phyloP scores from a whole-genome alignment of 1,140 invertebrate species.

The Drosophila yakuba region DNA sequence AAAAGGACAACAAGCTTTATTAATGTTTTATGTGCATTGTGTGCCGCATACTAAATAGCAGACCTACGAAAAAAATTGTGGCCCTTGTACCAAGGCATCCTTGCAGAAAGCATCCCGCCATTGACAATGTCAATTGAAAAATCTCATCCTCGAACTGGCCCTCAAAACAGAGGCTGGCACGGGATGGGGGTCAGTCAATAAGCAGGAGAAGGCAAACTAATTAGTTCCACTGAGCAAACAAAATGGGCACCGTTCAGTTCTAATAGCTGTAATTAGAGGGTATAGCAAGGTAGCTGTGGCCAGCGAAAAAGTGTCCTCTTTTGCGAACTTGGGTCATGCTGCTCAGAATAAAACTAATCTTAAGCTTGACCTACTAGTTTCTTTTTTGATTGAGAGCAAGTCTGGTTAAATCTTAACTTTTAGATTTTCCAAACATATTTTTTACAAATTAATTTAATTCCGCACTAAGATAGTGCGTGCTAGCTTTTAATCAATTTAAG shows the following conservation, averaged over 20 bases:
- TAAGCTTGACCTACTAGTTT: no score
- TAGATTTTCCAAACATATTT: not conserved
- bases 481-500: not conserved
- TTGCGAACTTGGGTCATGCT: no score
- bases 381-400: no score
- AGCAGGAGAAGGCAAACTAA: slow-evolving; percentile 74
- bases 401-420: no score
- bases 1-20: slow-evolving; percentile 83
- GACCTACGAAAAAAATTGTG: not conserved
- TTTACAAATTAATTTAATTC: not conserved
- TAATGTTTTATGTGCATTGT: slow-evolving; percentile 83
- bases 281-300: not conserved
- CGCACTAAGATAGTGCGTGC: no score
- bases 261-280: slow-evolving; percentile 31
- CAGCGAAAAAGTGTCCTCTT: not conserved
- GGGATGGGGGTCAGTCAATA: slow-evolving; percentile 58
- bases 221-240: slow-evolving; percentile 80
- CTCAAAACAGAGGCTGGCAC: not conserved
- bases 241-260: slow-evolving; percentile 49
- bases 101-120: slow-evolving; percentile 4
- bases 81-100: not conserved
- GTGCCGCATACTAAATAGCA: slow-evolving; percentile 73
- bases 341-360: no score
- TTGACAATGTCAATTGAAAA: slow-evolving; percentile 79
- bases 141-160: slow-evolving; percentile 38